Conservation (phyloP, 2,797 vertebrate genomes). For the Lemur catta region DNA sequence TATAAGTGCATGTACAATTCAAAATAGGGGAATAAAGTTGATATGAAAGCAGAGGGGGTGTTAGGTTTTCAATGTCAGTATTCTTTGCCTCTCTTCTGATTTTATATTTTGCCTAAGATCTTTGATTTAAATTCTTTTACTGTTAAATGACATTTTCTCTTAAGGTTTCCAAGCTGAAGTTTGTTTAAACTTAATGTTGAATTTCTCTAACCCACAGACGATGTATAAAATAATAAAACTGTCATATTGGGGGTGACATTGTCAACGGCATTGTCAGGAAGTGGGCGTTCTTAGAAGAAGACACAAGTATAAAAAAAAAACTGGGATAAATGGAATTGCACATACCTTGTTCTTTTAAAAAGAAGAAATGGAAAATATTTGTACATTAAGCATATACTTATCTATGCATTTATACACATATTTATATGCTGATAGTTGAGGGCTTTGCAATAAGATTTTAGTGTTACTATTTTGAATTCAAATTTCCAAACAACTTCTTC, state of each 20-base stretch:
- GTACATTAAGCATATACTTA: background rate
- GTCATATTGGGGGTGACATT: constrained; percentile 34
- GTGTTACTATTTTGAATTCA: background rate
- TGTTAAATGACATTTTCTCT: constrained; percentile 25
- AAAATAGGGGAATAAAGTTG: background rate
- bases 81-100: background rate
- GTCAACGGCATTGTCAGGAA: constrained; percentile 40
- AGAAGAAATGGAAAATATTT: background rate
- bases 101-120: background rate
- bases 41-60: background rate
- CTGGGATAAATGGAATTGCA: constrained; percentile 8
- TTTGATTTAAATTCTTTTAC: constrained; percentile 28
- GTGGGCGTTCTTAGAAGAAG: constrained; percentile 38
- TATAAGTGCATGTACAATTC: background rate
- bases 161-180: constrained; percentile 38
- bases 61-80: background rate
- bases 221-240: constrained; percentile 65
- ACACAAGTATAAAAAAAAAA: constrained; percentile 39
- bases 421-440: background rate
- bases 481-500: constrained; percentile 21
- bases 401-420: background rate
- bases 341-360: constrained; percentile 21
- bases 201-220: constrained; percentile 3
- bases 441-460: background rate
- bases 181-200: constrained; percentile 46